Conservation (phyloP, 2,888 invertebrate species). For the Apamea sordens region DNA sequence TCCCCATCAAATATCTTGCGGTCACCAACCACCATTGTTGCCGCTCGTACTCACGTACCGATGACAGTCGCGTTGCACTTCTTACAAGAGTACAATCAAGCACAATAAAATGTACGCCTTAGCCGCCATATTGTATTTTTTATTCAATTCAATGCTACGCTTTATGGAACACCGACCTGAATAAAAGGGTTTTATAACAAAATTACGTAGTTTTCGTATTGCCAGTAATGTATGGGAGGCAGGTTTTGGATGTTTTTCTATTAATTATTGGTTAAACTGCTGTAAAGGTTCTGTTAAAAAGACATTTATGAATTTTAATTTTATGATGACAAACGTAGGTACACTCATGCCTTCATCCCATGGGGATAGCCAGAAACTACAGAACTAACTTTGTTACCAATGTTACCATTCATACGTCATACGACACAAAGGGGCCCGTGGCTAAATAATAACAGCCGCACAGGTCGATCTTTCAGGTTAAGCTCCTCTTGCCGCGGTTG, state of each 20-base stretch:
- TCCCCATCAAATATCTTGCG: background rate
- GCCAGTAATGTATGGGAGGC: background rate
- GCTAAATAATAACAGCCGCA: too few relatives aligned
- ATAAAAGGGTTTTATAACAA: background rate
- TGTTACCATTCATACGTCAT: too few relatives aligned
- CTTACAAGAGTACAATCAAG: conserved; percentile 55
- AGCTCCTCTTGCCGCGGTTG: too few relatives aligned
- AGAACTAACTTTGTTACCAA: too few relatives aligned
- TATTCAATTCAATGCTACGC: conserved; percentile 22
- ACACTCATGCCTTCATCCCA: too few relatives aligned
- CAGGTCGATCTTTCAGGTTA: too few relatives aligned
- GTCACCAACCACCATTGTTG: conserved; percentile 29
- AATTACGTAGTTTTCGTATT: background rate
- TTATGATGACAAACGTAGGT: background rate
- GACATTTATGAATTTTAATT: background rate
- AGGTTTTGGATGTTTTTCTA: background rate
- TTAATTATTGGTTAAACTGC: background rate
- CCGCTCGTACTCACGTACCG: conserved; percentile 66
- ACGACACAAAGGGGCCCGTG: too few relatives aligned
- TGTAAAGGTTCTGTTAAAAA: background rate
- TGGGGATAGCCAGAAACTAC: too few relatives aligned
- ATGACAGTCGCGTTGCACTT: conserved; percentile 63
- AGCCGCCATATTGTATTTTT: conserved; percentile 38
- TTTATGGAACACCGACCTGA: conserved; percentile 6
- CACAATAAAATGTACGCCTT: conserved; percentile 55